Base-by-base conservation (phyloP, 2,797 vertebrate genomes). In the Sternarchorhynchus goeldii region DNA sequence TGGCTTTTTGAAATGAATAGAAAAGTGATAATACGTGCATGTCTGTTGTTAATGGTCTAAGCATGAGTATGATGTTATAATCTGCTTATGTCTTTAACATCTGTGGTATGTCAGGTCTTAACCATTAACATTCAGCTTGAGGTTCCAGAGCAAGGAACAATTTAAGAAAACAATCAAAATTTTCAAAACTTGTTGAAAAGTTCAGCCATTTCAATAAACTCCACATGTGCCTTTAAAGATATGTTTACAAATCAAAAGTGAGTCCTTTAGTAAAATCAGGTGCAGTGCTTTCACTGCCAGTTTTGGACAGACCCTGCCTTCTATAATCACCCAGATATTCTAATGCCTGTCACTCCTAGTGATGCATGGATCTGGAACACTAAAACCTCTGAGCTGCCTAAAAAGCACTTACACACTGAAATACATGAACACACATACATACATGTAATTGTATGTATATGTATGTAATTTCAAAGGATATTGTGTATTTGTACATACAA, bases 271-370 rank as follows among this genome's bases (percentile, higher is more conserved):
- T 12, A 17, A 63, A 31, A 71, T 29, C 65, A 71, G 36, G 55
- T 50, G 64, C 6, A 36, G 67, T 79, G 50, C 73, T 76, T 81
- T 83, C 12, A 66, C 0, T 82, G 77, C 41, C 39, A 75, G 41
- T 50, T 50, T 50, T 10, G 75, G 39, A 73, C 16, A 12, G 25
- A 17, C 63, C 69, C 1, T 4, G 3, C 12, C 50, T 34, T 75
- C 67, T 50, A 65, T 41, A 34, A 86, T 81, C 67, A 85, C 69
- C 14, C 7, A 81, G 84, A 87, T 71, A 65, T 25, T 76, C 78
- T 80, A 72, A 82, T 71, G 21, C 65, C 67, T 78, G 72, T 71
- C 81, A 83, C 5, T 84, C 83, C 86, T 70, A 62, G 45, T 77
- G 5, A 82, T 80, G 77, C 2, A n/a, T 12, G 31, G 65, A 72